A percentile compares a stretch with the other conserved stretches of the same genome.
Conservation (phyloP, 2,888 invertebrate species). For the Netelia melanura region DNA sequence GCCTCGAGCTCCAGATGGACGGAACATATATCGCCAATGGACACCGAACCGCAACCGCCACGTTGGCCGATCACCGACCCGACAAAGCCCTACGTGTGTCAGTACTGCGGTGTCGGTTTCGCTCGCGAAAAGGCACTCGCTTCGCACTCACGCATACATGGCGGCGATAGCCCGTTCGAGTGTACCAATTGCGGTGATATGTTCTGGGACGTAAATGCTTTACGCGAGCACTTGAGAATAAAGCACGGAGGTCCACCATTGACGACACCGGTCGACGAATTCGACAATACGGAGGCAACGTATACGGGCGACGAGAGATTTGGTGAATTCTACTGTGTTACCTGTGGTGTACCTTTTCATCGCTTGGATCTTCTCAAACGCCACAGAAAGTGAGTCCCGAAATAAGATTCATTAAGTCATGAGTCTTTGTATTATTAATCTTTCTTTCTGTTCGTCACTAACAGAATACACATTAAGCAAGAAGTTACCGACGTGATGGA, state of each 20-base stretch:
- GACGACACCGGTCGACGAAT: conserved; percentile 82
- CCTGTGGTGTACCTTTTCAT: conserved; percentile 93
- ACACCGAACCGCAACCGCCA: conserved; percentile 67
- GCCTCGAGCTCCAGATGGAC: conserved; percentile 85
- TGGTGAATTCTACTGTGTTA: conserved; percentile 89
- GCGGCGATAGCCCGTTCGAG: conserved; percentile 92
- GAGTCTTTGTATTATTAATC: not conserved
- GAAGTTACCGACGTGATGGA: conserved; percentile 79
- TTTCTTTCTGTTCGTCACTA: conserved; percentile 27
- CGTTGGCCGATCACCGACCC: conserved; percentile 89
- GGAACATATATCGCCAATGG: conserved; percentile 74
- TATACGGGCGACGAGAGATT: conserved; percentile 87
- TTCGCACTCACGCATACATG: conserved; percentile 92
- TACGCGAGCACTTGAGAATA: conserved; percentile 87
- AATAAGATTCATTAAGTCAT: not conserved
- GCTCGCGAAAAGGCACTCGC: conserved; percentile 93
- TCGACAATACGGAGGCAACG: conserved; percentile 86
- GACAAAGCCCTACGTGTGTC: conserved; percentile 92
- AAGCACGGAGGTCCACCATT: conserved; percentile 86
- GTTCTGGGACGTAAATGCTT: conserved; percentile 89
- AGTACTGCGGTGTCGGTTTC: conserved; percentile 91
- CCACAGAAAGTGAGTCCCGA: conserved; percentile 86
- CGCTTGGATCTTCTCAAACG: conserved; percentile 90
- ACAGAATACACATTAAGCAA: conserved; percentile 83
- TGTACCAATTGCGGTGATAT: conserved; percentile 93